A percentile compares a stretch with the other conserved stretches of the same genome.
phyloP scores from a whole-genome alignment of 1,140 invertebrate species.

The Teleogryllus occipitalis region DNA sequence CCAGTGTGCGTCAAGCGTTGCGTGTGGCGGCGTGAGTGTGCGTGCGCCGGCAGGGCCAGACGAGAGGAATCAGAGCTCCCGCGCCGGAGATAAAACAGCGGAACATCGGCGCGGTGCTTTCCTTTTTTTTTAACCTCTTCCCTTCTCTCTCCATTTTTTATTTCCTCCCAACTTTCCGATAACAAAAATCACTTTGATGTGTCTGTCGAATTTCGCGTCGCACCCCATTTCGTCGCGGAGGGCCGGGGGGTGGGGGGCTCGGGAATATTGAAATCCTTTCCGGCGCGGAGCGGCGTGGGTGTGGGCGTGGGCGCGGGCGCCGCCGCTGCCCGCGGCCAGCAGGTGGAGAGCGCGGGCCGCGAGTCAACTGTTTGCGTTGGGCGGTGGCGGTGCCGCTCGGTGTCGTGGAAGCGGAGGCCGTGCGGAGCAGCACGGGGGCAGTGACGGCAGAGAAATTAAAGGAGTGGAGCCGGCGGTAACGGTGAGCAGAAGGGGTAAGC shows the following conservation, averaged over 20 bases:
- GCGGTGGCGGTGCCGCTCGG: no score
- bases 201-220: neutral
- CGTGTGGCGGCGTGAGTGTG: neutral
- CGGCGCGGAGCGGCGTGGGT: neutral
- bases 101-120: neutral
- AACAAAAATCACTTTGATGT: slow-evolving; percentile 5
- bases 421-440: no score
- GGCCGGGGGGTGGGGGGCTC: no score
- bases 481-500: no score
- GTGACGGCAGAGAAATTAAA: no score
- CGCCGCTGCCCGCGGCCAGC: no score
- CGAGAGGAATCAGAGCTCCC: neutral
- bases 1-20: no score
- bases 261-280: slow-evolving; percentile 4
- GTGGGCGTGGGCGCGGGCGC: no score
- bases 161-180: neutral
- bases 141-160: neutral
- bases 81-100: neutral
- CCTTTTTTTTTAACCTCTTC: neutral
- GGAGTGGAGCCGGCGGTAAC: no score
- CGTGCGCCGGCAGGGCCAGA: neutral
- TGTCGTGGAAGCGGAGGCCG: no score
- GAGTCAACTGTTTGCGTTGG: no score
- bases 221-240: neutral
- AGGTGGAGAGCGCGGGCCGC: no score